Evolutionary conservation across 2,113 vertebrate genomes (phyloP), one percentile per base, ranked within the genome.

Genomic region (Archilochus colubris): DNA sequence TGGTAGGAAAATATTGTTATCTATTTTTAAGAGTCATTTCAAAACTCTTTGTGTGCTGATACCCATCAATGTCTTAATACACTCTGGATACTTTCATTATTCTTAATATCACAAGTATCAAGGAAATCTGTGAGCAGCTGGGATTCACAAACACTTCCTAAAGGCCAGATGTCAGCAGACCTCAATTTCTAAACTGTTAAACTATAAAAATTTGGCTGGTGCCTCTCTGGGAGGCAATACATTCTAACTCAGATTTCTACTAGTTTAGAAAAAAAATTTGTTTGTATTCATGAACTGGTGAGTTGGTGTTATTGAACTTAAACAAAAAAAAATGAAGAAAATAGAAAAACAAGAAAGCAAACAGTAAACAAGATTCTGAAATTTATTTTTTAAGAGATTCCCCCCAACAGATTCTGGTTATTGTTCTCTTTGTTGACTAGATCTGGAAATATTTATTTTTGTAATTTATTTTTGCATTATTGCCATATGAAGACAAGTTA

Each of bases 61-160:
- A 24, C 23, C 38, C 7, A 38, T 59, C 18, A 51, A 14, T 61
- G 4, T 14, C 25, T 91, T 62, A 64, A 43, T 43, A 20, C 1
- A 12, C 20, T 75, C 28, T 16, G 9, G 3, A 18, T 16, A 3
- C 28, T 91, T 74, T 67, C 1, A 23, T 43, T 82, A 57, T 88
- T 59, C 33, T 57, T 79, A 27, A 1, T 25, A 11, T 44, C 33
- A 48, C 4, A 0, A 11, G 9, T 9, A 46, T 46, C 5, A 44
- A 15, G 5, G 15, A 69, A 79, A 72, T 40, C 18, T 51, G 7
- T 30, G 25, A 67, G 25, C 6, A 89, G 4, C 1, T 63, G 23
- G 9, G 5, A 80, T 14, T 10, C 0, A 0, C 30, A 3, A 24
- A n/a, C 46, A 9, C 6, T 51, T 4, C 9, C 9, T 12, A 22